phyloP scores from a whole-genome alignment of 2,888 invertebrate species.

The Eupithecia insigniata region DNA sequence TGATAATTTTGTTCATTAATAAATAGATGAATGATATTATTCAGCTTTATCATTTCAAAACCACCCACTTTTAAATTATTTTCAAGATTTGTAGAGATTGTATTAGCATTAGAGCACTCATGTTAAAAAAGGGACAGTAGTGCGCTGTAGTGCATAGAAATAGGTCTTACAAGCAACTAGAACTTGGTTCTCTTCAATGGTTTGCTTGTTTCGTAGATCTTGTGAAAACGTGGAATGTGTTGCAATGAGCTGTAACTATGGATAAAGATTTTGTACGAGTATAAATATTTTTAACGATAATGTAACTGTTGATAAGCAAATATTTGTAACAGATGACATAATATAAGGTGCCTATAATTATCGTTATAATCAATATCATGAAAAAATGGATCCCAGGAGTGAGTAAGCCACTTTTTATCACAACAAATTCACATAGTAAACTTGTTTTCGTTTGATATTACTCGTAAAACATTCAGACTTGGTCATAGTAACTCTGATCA shows the following conservation, averaged over 20 bases:
- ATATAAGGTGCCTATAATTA: conserved; percentile 84
- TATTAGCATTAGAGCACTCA: no score
- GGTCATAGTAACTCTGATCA: no score
- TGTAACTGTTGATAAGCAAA: conserved; percentile 80
- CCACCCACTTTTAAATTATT: no score
- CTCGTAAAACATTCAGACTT: no score
- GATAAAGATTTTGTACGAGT: conserved; percentile 78
- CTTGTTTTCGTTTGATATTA: no score
- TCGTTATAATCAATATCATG: conserved; percentile 85
- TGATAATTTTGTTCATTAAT: neutral
- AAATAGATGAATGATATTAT: no score
- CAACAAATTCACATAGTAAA: no score
- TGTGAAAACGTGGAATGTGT: conserved; percentile 57
- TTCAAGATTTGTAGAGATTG: no score
- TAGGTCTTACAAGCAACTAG: conserved; percentile 10
- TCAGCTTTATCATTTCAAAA: no score
- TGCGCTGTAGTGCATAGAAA: conserved; percentile 14
- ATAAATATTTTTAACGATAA: conserved; percentile 82
- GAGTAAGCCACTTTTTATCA: no score
- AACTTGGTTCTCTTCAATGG: neutral
- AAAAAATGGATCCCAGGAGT: no score
- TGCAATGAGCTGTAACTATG: conserved; percentile 60
- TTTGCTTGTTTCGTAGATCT: conserved; percentile 23
- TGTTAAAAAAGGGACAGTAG: no score
- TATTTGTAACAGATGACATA: conserved; percentile 82